Base-by-base conservation (phyloP, 2,113 vertebrate species). In the Ifrita kowaldi region DNA sequence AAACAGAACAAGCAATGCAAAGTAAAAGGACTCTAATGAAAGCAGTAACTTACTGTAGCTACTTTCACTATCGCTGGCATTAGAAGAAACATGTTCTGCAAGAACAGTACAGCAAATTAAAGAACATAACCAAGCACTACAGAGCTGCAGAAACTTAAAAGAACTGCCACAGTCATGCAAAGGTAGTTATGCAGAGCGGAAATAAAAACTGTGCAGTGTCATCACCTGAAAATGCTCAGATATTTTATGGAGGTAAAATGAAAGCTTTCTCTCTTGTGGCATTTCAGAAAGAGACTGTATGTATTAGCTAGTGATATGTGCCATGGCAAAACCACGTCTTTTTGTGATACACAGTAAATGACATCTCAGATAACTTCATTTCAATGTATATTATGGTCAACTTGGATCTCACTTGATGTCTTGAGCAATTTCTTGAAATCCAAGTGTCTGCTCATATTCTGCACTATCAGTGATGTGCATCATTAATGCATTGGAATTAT, bases 21-120 rank as follows among this genome's bases (percentile, higher is more conserved):
- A 97, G 87, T 94, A 97, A 98, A 98, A 96, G 97, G 93, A 90
- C 88, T 89, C 97, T 97, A 98, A 98, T 95, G 95, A 97, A 98
- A 98, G 98, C 97, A 94, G 59, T 97, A 97, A 98, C 98, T 98
- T 98, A 98, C 98, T 97, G 98, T 97, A 98, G 98, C 98, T 98
- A 98, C 98, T 98, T 98, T 98, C 98, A 96, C 98, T 98, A 98
- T 98, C 98, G 98, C 98, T 98, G 98, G 98, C 98, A 98, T 98
- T 98, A 98, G 98, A 98, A 97, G 98, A 98, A 97, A 98, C 97
- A 98, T 98, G 98, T 98, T 98, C 98, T 98, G 98, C 97, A 98
- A 98, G 97, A 98, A 98, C 98, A 98, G 98, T 95, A 98, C 97
- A 98, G 98, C 98, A 98, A 98, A 98, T 98, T 98, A 98, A 98